Base-by-base conservation (phyloP, 2,797 vertebrate species). In the Poeciliopsis presidionis region DNA sequence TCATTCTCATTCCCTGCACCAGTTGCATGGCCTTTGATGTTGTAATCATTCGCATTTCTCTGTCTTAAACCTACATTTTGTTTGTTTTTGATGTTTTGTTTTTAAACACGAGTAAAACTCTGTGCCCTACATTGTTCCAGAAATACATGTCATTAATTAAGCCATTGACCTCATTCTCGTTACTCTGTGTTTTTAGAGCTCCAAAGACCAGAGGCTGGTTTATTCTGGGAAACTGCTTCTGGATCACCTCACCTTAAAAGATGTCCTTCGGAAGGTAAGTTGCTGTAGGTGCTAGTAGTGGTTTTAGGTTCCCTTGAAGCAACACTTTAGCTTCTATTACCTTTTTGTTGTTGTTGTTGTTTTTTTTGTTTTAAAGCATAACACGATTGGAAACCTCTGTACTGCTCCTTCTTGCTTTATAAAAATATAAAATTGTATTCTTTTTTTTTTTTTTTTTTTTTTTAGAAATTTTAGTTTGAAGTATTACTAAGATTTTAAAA, bases 181-280 rank as follows among this genome's bases (percentile, higher is more conserved):
- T 49, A 81, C 63, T 76, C 91, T 92, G 90, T 90, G 89, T 94
- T 96, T 93, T 82, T 91, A 99, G 98, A 96, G 95, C 89, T 97
- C 96, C 84, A 97, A 98, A 96, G 97, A 99, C 95, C 98, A 98
- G 94, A 96, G 97, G 86, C 94, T 99, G 95, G 97, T 99, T 86
- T 99, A 99, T 96, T 98, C 97, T 89, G 98, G 98, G 88, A 97
- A 97, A 94, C 96, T 99, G 87, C 97, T 99, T 91, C 91, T 97
- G 86, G 97, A 99, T 93, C 97, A 98, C 89, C 95, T 98, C 81
- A 96, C 96, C 81, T 94, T 99, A 91, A 99, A 98, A 95, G 97
- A 99, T 90, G 95, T 99, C 90, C 97, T 99, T 91, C 96, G 97
- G 96, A 99, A 97, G 97, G 98, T 99, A 96, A 85, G 95, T 86